Conservation (phyloP, 92 coral and sea anemone genomes). For the Blastomussa wellsi region DNA sequence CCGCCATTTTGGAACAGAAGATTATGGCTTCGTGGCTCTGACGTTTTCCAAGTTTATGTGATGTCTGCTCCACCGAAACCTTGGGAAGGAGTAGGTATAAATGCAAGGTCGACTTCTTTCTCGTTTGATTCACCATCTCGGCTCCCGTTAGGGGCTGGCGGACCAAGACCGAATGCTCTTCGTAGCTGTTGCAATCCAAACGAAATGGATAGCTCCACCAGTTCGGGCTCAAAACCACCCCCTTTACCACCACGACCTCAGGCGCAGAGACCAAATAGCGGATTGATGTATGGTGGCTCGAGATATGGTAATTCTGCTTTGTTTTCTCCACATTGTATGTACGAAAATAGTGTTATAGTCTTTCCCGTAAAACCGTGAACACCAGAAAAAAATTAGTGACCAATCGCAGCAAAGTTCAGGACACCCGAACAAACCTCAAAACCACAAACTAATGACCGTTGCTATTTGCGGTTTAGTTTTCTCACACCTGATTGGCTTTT, state of each 20-base stretch:
- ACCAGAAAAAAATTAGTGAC: no score
- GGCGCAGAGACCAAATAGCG: constrained; percentile 59
- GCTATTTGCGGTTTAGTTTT: no score
- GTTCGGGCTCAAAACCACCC: constrained; percentile 62
- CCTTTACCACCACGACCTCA: constrained; percentile 85
- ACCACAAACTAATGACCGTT: no score
- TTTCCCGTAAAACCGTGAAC: no score
- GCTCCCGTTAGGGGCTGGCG: constrained; percentile 59
- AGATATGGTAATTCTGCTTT: constrained; percentile 51
- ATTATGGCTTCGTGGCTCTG: constrained; percentile 7
- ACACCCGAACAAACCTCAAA: no score
- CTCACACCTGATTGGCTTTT: no score
- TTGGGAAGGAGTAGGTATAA: constrained; percentile 88
- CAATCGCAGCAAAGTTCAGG: no score
- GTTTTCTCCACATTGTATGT: neutral
- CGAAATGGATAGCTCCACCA: constrained; percentile 33
- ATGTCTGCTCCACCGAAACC: constrained; percentile 98
- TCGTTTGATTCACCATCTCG: constrained; percentile 71
- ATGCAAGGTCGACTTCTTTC: constrained; percentile 59
- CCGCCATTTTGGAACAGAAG: constrained; percentile 22
- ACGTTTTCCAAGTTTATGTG: neutral
- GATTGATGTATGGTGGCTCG: constrained; percentile 62
- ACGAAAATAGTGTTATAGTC: no score
- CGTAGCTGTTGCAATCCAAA: constrained; percentile 10
- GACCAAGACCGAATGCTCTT: constrained; percentile 50